Percentiles rank a stretch among this genome's conserved stretches.
phyloP scores from a whole-genome alignment of 2,888 invertebrate genomes.

The Phengaris arion region DNA sequence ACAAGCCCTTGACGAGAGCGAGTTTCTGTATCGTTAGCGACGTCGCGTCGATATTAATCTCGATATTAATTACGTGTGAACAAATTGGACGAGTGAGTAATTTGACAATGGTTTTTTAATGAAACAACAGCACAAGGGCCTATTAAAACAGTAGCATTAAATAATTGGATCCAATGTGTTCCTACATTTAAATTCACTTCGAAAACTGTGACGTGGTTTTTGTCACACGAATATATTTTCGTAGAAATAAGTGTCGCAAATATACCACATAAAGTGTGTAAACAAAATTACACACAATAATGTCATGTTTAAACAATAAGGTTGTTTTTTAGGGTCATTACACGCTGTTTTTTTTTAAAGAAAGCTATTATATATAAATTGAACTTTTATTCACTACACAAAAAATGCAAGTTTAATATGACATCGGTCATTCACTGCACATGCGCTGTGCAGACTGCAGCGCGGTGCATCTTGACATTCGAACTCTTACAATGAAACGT shows the following conservation, averaged over 20 bases:
- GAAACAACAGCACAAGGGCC: slow-evolving; percentile 21
- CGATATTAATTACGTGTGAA: slow-evolving; percentile 72
- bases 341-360: too few relatives aligned
- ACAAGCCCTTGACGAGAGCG: slow-evolving; percentile 62
- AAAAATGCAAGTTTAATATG: too few relatives aligned
- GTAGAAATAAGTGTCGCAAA: not conserved
- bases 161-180: slow-evolving; percentile 8
- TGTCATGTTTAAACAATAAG: not conserved
- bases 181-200: not conserved
- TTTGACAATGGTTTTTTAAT: slow-evolving; percentile 31
- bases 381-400: too few relatives aligned
- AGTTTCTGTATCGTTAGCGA: slow-evolving; percentile 74
- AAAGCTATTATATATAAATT: too few relatives aligned
- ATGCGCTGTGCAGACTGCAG: too few relatives aligned
- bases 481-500: too few relatives aligned
- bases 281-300: not conserved
- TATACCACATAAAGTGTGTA: not conserved
- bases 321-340: not conserved
- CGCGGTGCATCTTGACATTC: too few relatives aligned
- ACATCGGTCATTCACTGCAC: too few relatives aligned
- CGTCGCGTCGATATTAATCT: slow-evolving; percentile 72
- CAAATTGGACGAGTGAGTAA: slow-evolving; percentile 64
- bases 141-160: slow-evolving; percentile 8
- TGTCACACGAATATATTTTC: not conserved
- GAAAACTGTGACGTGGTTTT: not conserved